These are phyloP conservation scores for Chelonus insularis DNA, from an alignment of 1,140 invertebrate genomes.

Conservation along the genomic window DNA sequence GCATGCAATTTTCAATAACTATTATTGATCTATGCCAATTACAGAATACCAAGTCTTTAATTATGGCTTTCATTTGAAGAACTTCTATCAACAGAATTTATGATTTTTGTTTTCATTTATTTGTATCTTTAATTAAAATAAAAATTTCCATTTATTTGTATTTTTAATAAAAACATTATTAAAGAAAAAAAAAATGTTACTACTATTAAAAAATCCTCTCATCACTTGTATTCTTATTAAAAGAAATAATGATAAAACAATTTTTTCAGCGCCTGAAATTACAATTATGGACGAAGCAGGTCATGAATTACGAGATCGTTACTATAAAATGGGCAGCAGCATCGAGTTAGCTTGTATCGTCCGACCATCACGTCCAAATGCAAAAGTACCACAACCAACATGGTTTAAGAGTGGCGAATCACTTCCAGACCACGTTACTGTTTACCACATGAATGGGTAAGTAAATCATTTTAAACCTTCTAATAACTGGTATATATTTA, in stretches of 20 bases:
- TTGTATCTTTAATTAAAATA: too few relatives aligned
- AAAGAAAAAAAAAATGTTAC: too few relatives aligned
- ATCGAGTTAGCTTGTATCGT: constrained; percentile 54
- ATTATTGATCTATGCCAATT: too few relatives aligned
- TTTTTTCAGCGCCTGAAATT: constrained; percentile 52
- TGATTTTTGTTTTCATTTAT: too few relatives aligned
- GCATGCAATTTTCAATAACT: too few relatives aligned
- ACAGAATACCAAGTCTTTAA: too few relatives aligned
- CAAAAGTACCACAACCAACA: constrained; percentile 48
- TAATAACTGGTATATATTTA: constrained; percentile 1
- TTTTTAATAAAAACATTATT: too few relatives aligned
- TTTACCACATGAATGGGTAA: constrained; percentile 55
- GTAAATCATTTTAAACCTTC: constrained; percentile 22
- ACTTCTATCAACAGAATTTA: too few relatives aligned
- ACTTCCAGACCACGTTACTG: constrained; percentile 49
- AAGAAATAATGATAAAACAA: constrained; percentile 9
- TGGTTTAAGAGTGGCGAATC: constrained; percentile 54
- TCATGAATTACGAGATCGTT: constrained; percentile 54
- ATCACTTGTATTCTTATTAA: neutral
- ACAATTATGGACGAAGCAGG: constrained; percentile 54
- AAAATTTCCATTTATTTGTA: too few relatives aligned
- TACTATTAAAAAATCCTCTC: neutral
- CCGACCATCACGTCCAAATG: constrained; percentile 42
- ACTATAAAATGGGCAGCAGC: constrained; percentile 57
- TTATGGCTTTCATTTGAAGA: too few relatives aligned